Conservation (phyloP, 2,113 vertebrate species). For the Chascanopsetta lugubris region DNA sequence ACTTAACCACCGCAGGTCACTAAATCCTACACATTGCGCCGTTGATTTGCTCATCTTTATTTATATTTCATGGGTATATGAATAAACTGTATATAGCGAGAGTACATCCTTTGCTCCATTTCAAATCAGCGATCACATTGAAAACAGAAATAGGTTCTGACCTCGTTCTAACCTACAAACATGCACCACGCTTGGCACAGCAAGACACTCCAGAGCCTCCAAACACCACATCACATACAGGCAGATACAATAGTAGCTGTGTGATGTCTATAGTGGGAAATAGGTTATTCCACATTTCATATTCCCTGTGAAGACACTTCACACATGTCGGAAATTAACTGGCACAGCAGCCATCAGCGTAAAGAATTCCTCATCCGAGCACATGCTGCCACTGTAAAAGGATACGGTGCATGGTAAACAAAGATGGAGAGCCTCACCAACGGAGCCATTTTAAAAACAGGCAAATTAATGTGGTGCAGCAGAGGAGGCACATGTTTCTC, state of each 20-base stretch:
- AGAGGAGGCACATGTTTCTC: neutral
- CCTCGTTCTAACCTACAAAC: neutral
- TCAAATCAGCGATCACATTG: too few relatives aligned
- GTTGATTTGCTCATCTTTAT: too few relatives aligned
- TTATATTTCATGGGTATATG: too few relatives aligned
- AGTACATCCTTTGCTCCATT: too few relatives aligned
- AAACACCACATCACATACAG: neutral
- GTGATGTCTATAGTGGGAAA: neutral
- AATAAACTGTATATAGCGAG: too few relatives aligned
- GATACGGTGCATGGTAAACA: too few relatives aligned
- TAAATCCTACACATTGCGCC: too few relatives aligned
- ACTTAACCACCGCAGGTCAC: too few relatives aligned
- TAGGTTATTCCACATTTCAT: too few relatives aligned
- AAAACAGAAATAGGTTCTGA: neutral
- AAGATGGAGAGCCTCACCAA: neutral
- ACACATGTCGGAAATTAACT: neutral
- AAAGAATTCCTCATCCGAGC: constrained; percentile 9
- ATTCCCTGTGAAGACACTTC: neutral
- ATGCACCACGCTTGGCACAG: too few relatives aligned
- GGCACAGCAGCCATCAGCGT: too few relatives aligned
- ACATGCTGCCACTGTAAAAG: neutral
- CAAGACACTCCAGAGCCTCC: too few relatives aligned
- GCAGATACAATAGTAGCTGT: neutral
- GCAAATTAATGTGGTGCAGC: neutral
- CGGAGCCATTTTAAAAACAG: neutral